Evolutionary conservation across 30 jellyfish, hydroid and myxozoan genomes (phyloP).

Genomic region (Turritopsis dohrnii): DNA sequence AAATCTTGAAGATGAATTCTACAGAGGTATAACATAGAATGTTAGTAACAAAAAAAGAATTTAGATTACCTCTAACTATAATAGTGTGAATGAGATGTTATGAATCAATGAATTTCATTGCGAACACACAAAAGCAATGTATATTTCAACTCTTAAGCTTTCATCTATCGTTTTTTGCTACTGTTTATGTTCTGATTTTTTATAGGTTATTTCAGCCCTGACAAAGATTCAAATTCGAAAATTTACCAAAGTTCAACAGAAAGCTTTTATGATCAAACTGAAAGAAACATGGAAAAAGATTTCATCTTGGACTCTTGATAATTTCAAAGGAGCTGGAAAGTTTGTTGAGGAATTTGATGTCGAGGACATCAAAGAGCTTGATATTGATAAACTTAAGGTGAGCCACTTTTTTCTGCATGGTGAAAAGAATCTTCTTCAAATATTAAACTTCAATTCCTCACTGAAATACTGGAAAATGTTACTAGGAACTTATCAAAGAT

Average conservation of each 20-base stretch:
- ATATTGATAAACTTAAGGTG: constrained; percentile 58
- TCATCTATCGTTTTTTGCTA: too few relatives aligned
- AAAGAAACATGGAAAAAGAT: constrained; percentile 37
- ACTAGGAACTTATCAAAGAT: background rate
- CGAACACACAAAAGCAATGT: too few relatives aligned
- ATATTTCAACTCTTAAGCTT: too few relatives aligned
- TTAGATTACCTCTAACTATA: background rate
- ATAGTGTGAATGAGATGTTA: too few relatives aligned
- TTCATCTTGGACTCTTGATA: constrained; percentile 44
- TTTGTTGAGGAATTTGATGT: constrained; percentile 46
- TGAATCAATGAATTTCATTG: too few relatives aligned
- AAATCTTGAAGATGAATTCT: constrained; percentile 44
- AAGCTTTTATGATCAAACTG: constrained; percentile 42
- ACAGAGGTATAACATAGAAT: constrained; percentile 44
- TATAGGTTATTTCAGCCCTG: constrained; percentile 41
- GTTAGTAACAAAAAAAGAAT: too few relatives aligned
- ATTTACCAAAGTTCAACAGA: constrained; percentile 37
- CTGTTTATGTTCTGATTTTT: too few relatives aligned
- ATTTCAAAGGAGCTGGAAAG: constrained; percentile 34
- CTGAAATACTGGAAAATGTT: background rate
- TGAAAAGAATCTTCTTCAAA: too few relatives aligned
- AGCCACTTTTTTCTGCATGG: background rate
- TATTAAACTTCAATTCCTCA: background rate
- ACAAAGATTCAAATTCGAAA: constrained; percentile 34
- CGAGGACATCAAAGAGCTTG: constrained; percentile 45